Evolutionary conservation across 2,888 invertebrate genomes (phyloP).

Genomic region (Esperia sulphurella): DNA sequence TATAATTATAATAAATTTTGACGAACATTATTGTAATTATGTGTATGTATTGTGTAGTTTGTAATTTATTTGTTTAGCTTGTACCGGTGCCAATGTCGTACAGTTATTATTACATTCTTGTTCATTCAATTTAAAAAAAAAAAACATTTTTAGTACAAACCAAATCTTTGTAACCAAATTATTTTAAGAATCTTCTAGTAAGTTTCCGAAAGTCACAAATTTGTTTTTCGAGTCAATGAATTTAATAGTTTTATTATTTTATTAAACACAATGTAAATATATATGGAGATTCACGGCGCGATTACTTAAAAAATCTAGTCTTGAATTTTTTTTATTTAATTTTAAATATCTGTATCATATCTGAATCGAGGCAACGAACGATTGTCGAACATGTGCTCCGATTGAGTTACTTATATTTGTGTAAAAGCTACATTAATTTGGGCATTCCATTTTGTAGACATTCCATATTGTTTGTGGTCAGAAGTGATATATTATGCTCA

Average conservation of each 20-base stretch:
- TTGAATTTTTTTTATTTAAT: constrained; percentile 55
- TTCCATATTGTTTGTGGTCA: constrained; percentile 57
- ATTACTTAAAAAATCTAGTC: constrained; percentile 74
- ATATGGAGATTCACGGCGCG: constrained; percentile 58
- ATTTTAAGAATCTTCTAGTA: constrained; percentile 41
- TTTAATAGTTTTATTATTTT: constrained; percentile 13
- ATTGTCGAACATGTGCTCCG: constrained; percentile 13
- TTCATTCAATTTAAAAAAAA: too few species aligned
- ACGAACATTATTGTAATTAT: constrained; percentile 3
- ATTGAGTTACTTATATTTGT: constrained; percentile 17
- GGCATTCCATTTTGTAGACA: constrained; percentile 63
- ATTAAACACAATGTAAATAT: constrained; percentile 37
- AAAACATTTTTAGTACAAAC: constrained; percentile 50
- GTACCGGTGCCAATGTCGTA: constrained; percentile 47
- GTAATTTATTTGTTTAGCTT: constrained; percentile 45
- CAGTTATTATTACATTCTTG: too few species aligned
- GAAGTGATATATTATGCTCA: constrained; percentile 47
- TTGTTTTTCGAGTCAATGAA: constrained; percentile 35
- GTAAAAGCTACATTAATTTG: constrained; percentile 22
- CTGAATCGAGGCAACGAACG: constrained; percentile 47
- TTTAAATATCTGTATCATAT: constrained; percentile 40
- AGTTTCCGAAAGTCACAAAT: constrained; percentile 56
- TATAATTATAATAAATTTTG: not conserved
- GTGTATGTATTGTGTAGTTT: constrained; percentile 24
- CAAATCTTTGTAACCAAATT: constrained; percentile 58